Conservation (phyloP, 2,797 vertebrate species). For the Manis crassicaudata region DNA sequence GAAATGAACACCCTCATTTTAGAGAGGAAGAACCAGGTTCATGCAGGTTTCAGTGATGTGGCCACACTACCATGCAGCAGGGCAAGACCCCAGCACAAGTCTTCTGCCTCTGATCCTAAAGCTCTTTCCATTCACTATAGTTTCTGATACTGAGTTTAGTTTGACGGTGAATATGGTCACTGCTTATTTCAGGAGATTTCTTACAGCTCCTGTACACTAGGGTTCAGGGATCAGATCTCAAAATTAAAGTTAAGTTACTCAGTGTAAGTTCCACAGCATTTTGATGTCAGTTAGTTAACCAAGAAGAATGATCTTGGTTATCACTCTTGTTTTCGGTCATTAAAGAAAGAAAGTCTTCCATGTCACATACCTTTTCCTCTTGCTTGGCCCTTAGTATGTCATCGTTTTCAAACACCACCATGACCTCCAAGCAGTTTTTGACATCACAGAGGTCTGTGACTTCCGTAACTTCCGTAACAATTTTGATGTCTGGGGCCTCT, state of each 20-base stretch:
- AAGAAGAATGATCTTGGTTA: background rate
- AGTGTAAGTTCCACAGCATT: background rate
- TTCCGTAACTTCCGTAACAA: conserved; percentile 71
- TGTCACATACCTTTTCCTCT: conserved; percentile 67
- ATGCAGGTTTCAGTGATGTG: background rate
- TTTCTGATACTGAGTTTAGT: background rate
- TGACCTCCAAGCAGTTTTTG: conserved; percentile 9
- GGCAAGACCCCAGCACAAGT: background rate
- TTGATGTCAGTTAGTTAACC: background rate
- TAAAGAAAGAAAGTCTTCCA: background rate
- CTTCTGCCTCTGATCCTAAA: background rate
- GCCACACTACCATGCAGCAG: background rate
- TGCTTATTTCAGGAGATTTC: background rate
- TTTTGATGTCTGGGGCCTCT: conserved; percentile 67
- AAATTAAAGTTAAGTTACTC: background rate
- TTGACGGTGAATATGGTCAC: background rate
- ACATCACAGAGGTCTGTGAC: background rate
- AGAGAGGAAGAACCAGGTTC: background rate
- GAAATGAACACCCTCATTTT: background rate
- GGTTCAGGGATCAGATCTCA: background rate
- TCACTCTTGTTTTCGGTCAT: background rate
- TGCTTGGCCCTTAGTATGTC: conserved; percentile 67
- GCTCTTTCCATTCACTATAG: background rate
- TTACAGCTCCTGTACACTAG: background rate
- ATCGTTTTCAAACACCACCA: conserved; percentile 70